Base-by-base conservation (phyloP, 2,113 vertebrate species). In the Chascanopsetta lugubris region DNA sequence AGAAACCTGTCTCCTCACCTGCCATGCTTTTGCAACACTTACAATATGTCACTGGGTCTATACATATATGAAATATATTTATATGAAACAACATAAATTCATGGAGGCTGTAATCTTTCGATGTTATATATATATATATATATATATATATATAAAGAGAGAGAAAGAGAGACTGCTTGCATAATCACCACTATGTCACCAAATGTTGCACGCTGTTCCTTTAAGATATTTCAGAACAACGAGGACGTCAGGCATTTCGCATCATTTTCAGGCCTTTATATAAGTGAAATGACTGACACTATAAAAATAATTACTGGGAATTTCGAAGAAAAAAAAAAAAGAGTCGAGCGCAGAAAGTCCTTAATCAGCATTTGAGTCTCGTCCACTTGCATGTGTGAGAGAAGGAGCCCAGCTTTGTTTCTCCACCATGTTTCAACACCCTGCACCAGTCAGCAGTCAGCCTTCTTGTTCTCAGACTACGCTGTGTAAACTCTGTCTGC, bases 401-500 rank as follows among this genome's bases (percentile, higher is more conserved):
- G 13, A 72, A 63, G 55, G 13, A 42, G 5, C 11, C 34, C 18
- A 21, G 36, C 45, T 42, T 29, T n/a, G 18, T 46, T 20, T 18
- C 26, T 17, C 12, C 12, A 27, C 1, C 18, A 49, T 20, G 2
- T 0, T 38, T 69, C 20, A 63, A 58, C 60, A 46, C 51, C 21
- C 21, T 11, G 30, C 7, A 11, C 1, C 67, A 34, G 60, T 61
- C 63, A 75, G 48, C 69, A 42, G 40, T 75, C 54, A 29, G 24
- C 18, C 21, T 30, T 30, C 57, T 32, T 25, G 70, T 59, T 57
- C 63, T 51, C 61, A 48, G 20, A 22, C 13, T 6, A 32, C 26
- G 20, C 32, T 5, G 1, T 50, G 25, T 50, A 27, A 62, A 13
- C 22, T 64, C 46, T 34, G 82, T 86, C 80, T 78, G 61, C 59